These are phyloP conservation scores for Plagodis pulveraria DNA, from an alignment of 2,888 invertebrate genomes.

Conservation along the genomic window DNA sequence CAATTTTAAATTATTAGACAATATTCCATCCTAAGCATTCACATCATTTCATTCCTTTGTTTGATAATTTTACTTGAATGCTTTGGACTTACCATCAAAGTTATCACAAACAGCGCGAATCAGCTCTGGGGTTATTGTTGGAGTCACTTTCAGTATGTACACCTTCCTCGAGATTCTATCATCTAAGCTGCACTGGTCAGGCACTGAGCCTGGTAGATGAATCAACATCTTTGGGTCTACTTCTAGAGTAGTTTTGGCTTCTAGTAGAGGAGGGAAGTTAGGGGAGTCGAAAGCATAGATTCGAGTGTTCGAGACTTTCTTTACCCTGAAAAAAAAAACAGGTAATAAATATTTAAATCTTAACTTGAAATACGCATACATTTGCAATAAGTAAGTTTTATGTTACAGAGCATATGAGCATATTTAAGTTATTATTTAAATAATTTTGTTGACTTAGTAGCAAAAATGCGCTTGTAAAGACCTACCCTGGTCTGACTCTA, in stretches of 20 bases:
- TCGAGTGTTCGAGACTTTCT: slow-evolving; percentile 90
- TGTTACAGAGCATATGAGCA: too few species aligned
- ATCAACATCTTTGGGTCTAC: slow-evolving; percentile 87
- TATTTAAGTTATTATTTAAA: too few species aligned
- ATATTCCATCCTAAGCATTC: too few species aligned
- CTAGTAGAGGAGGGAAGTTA: slow-evolving; percentile 92
- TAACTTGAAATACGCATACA: not conserved
- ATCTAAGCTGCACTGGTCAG: slow-evolving; percentile 88
- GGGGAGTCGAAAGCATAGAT: slow-evolving; percentile 95
- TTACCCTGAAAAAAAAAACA: slow-evolving; percentile 80
- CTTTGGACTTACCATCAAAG: slow-evolving; percentile 78
- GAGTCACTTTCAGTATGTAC: slow-evolving; percentile 94
- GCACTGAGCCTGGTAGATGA: slow-evolving; percentile 66
- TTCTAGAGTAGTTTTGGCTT: slow-evolving; percentile 86
- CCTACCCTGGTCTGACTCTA: too few species aligned
- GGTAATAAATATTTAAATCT: too few species aligned
- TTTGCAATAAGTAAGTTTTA: too few species aligned
- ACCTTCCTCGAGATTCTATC: slow-evolving; percentile 92
- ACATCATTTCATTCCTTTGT: too few species aligned
- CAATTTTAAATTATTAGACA: too few species aligned
- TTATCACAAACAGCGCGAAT: slow-evolving; percentile 89
- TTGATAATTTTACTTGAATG: too few species aligned
- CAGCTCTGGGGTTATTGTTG: slow-evolving; percentile 94
- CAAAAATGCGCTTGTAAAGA: too few species aligned
- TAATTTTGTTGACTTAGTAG: too few species aligned